Conservation (phyloP, 1,140 invertebrate genomes). For the Pectinophora gossypiella region DNA sequence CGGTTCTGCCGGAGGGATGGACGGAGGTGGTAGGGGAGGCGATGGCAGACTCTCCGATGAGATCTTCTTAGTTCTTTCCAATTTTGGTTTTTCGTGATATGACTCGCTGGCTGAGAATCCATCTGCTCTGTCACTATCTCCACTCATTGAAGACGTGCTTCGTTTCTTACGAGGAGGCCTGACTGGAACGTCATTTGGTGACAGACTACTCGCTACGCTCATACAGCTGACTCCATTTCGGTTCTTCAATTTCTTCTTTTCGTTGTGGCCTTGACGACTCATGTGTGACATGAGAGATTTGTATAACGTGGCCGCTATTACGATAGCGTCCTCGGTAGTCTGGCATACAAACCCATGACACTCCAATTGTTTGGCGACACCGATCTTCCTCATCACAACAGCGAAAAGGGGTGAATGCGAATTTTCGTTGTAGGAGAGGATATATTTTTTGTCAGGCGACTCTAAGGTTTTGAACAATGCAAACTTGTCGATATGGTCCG, state of each 20-base stretch:
- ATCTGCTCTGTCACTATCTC: conserved; percentile 76
- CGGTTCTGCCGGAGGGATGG: conserved; percentile 46
- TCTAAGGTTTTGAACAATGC: conserved; percentile 78
- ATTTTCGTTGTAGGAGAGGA: conserved; percentile 74
- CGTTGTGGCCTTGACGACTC: conserved; percentile 70
- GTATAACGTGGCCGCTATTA: conserved; percentile 92
- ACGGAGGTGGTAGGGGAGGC: conserved; percentile 39
- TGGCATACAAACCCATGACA: conserved; percentile 94
- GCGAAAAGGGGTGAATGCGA: conserved; percentile 91
- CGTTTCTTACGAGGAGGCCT: conserved; percentile 77
- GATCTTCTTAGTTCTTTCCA: conserved; percentile 39
- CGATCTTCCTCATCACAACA: conserved; percentile 90
- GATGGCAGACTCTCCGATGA: conserved; percentile 36
- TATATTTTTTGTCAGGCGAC: conserved; percentile 72
- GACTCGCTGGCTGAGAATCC: conserved; percentile 58
- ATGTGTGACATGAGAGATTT: conserved; percentile 89
- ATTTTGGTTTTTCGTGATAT: conserved; percentile 44
- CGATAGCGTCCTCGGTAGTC: conserved; percentile 90
- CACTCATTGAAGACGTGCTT: conserved; percentile 76
- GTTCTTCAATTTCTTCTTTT: conserved; percentile 77
- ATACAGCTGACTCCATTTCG: conserved; percentile 83
- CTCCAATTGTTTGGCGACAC: conserved; percentile 86
- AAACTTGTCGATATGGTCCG: conserved; percentile 85
- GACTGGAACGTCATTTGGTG: conserved; percentile 67
- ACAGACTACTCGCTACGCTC: conserved; percentile 78